Evolutionary conservation across 2,113 vertebrate genomes (phyloP), one percentile per base, ranked within the genome.

Genomic region (Coptodon rendalli): DNA sequence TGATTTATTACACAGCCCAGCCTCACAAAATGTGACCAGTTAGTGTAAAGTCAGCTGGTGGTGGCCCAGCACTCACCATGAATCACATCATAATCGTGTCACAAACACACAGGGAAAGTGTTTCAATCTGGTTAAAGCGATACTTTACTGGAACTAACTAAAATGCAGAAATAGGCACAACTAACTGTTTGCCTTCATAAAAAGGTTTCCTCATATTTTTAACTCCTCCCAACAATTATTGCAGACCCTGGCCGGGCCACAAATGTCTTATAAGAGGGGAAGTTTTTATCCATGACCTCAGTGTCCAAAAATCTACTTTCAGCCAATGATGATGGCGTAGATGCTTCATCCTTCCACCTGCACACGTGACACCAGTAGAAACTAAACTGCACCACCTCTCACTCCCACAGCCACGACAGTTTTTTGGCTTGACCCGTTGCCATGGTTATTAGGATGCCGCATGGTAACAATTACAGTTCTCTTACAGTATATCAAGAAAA

Each of bases 141-240:
- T 12, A 7, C 59, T 63, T 34, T 10, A 34, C n/a, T 0, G n/a
- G 5, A 54, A 45, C 43, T 3, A 14, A 6, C 43, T 45, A 14
- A 14, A 10, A 54, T 6, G 52, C 22, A 24, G n/a, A 56, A 56
- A 56, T 24, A 24, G n/a, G 53, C 10, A 34, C 16, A 19, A 34
- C 24, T 14, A 8, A 59, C 29, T 34, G 59, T 34, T 19, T 34
- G 6, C 12, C 2, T 22, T 40, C n/a, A 40, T 36, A 16, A 59
- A 59, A 59, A 31, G 7, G 7, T 36, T 66, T 68, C 34, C 34
- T 7, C 34, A 0, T 22, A 19, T 68, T 66, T 63, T 36, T 36
- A 63, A 63, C 59, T n/a, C 17, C 31, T 36, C 59, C 2, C 17
- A 63, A n/a, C 0, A 7, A 1, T 68, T 0, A 22, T 40, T 3